Percentiles rank a stretch among this genome's conserved stretches.
phyloP scores from a whole-genome alignment of 2,888 invertebrate genomes.

The Drosophila mulleri region DNA sequence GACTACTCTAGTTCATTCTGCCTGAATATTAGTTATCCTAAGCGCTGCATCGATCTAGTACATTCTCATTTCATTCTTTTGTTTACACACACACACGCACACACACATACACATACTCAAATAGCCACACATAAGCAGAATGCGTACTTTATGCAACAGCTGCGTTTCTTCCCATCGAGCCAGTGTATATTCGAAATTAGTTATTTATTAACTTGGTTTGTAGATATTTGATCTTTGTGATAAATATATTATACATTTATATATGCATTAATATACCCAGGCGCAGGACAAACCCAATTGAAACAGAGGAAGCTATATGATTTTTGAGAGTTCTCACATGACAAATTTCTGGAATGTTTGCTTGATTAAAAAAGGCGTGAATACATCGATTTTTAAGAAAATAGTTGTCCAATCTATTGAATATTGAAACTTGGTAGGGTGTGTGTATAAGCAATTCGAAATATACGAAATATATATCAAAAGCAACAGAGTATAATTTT shows the following conservation, averaged over 20 bases:
- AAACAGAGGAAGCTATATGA: not conserved
- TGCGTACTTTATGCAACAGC: not conserved
- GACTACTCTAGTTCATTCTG: not conserved
- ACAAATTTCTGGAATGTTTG: too few species aligned
- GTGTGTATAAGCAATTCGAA: too few species aligned
- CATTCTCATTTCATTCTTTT: not conserved
- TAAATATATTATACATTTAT: not conserved
- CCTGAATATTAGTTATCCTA: not conserved
- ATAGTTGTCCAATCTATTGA: too few species aligned
- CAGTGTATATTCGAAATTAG: not conserved
- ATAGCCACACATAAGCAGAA: not conserved
- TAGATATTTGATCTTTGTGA: conserved; percentile 2
- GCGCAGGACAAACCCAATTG: not conserved
- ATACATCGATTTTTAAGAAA: too few species aligned
- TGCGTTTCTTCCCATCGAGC: not conserved
- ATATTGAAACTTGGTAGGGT: too few species aligned
- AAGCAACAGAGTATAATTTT: too few species aligned
- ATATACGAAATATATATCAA: too few species aligned
- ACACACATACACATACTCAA: not conserved
- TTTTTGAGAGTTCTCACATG: too few species aligned
- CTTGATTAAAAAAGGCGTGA: too few species aligned
- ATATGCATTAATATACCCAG: not conserved
- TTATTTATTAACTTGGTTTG: conserved; percentile 5
- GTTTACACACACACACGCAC: not conserved
- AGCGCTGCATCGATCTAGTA: not conserved